A percentile compares a stretch with the other conserved stretches of the same genome.
Evolutionary conservation across 2,888 invertebrate genomes (phyloP).

Genomic region (Pammene fasciana): DNA sequence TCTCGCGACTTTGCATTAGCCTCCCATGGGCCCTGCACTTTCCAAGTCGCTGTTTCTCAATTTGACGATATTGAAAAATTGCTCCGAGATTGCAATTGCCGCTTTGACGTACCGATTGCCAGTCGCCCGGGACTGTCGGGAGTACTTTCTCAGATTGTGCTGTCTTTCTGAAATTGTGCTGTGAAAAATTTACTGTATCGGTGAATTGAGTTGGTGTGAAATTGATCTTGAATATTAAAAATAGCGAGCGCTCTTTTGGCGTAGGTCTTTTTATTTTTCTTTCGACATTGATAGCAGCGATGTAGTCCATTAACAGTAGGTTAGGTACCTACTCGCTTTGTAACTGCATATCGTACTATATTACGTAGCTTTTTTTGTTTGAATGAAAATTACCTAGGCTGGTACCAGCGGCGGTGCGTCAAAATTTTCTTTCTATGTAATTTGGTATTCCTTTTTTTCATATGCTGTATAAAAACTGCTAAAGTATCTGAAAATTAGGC

Average conservation of each 20-base stretch:
- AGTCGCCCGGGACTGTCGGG: slow-evolving; percentile 52
- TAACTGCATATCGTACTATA: no score
- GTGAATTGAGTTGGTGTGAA: slow-evolving; percentile 31
- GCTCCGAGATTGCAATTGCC: slow-evolving; percentile 56
- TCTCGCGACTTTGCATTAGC: slow-evolving; percentile 38
- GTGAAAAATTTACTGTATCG: slow-evolving; percentile 54
- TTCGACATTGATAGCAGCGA: background rate
- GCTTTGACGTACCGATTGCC: slow-evolving; percentile 54
- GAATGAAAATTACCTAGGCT: no score
- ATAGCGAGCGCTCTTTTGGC: slow-evolving; percentile 1
- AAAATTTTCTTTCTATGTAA: no score
- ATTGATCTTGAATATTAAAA: slow-evolving; percentile 41
- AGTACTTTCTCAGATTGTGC: slow-evolving; percentile 60
- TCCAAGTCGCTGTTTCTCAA: slow-evolving; percentile 51
- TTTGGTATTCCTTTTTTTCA: no score
- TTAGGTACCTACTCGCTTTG: background rate
- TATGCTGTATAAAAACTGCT: no score
- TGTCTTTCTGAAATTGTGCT: slow-evolving; percentile 57
- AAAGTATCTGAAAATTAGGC: no score
- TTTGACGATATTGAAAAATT: slow-evolving; percentile 61
- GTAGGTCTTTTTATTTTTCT: background rate
- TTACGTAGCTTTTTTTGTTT: no score
- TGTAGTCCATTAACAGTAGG: background rate
- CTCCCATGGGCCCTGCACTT: slow-evolving; percentile 46
- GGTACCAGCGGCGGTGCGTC: no score